Evolutionary conservation across 2,113 vertebrate species (phyloP), one percentile per base, ranked within the genome.

Genomic region (Lycaon pictus): DNA sequence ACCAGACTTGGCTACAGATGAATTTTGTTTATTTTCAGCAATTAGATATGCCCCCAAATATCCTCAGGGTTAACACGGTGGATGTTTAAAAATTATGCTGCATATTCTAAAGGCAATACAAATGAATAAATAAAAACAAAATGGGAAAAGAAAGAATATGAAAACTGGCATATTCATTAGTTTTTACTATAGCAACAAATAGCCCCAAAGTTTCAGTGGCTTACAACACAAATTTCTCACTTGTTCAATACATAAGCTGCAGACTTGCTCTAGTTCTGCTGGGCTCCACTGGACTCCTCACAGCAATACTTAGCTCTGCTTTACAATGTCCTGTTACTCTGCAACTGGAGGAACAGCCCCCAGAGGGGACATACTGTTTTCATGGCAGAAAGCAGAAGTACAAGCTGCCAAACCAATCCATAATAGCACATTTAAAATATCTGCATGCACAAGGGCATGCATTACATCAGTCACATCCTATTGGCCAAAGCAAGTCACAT

Each of bases 11-110:
- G 32, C n/a, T 89, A 77, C 90, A 93, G 51, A 95, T 95, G 85
- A 85, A 15, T 95, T 92, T 79, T 87, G n/a, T 93, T 97, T 93
- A 84, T 90, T 96, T 97, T 97, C 51, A 65, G 20, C 97, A 92
- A 95, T 95, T 96, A 90, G 48, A 9, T 95, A 90, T 95, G 58
- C n/a, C 72, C 55, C n/a, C 51, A 88, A 92, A 91, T 93, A 86
- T 95, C 67, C 72, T 97, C 72, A 87, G 37, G 43, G 62, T 35
- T 82, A 74, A 62, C 67, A 63, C 0, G 43, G 79, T 48, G 15
- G 43, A 93, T 79, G 35, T 90, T 90, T 72, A 20, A 87, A 97
- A 95, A 89, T 63, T 69, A 17, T 55, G 3, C 19, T 86, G 9
- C 35, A 56, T 85, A 55, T 96, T 91, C 67, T 80, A 92, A 63